Evolutionary conservation across 2,888 invertebrate species (phyloP), one percentile per base, ranked within the genome.

Genomic region (Crepidodera aurea): DNA sequence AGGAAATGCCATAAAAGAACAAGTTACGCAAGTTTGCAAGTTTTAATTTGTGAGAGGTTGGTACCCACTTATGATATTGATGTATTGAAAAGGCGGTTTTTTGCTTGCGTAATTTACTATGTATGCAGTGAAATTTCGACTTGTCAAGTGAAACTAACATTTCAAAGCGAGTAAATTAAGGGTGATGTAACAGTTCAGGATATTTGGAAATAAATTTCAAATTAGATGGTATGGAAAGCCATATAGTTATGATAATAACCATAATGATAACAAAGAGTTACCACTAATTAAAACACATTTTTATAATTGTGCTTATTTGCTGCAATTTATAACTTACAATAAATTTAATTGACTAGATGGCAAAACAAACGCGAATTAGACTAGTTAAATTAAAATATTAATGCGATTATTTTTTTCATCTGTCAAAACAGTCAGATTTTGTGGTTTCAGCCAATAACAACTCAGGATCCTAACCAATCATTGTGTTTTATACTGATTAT

Each of bases 101-200:
- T 5, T 13, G 29, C 12, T 48, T 48, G 15, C 48, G 48, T 12
- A 48, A 48, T 13, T 13, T 10, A 7, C 25, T 13, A 13, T 16
- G 25, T 46, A 46, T 13, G 25, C 25, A 25, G 48, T 44, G 44
- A 44, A 44, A 44, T 44, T 44, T 22, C n/a, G 44, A 44, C 22
- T 19, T 27, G 48, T 27, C 48, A 48, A 48, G 48, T 27, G 48
- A 48, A 48, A 48, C 48, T 48, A n/a, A 48, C 27, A 27, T 27
- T 48, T 48, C 15, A 48, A 48, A 27, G 27, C 48, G 16, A 16
- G 12, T 12, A 15, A 48, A 48, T 27, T 16, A 15, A 16, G 7
- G 12, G 7, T 48, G 48, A 48, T 29, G 48, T 27, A 48, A 48
- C 48, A 3, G 15, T 25, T 29, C 13, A 48, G 27, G 27, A 48